phyloP scores from a whole-genome alignment of 30 jellyfish, hydroid and myxozoan genomes.

The Sanderia malayensis region DNA sequence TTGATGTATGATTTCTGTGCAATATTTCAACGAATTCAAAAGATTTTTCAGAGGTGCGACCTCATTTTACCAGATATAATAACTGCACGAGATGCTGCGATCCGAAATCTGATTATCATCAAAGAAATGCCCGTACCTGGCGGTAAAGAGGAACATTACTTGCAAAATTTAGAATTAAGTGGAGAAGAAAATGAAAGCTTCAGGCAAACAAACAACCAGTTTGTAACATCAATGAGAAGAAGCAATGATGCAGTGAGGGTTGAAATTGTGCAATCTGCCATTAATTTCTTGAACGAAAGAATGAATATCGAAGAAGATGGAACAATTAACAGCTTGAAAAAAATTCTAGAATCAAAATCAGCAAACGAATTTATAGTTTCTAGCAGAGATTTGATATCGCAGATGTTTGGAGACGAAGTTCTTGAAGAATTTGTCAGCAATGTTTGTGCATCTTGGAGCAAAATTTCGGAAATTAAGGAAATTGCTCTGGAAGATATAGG shows the following conservation, averaged over 20 bases:
- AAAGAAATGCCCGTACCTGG: constrained; percentile 31
- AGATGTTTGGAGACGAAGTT: too few species aligned
- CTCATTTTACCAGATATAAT: constrained; percentile 35
- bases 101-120: constrained; percentile 23
- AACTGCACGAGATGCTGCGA: constrained; percentile 24
- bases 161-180: constrained; percentile 32
- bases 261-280: constrained; percentile 61
- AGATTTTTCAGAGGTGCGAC: constrained; percentile 11
- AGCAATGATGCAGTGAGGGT: constrained; percentile 38
- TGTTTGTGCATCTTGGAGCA: too few species aligned
- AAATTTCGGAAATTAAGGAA: too few species aligned
- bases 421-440: too few species aligned
- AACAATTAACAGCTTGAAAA: constrained; percentile 27
- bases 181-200: constrained; percentile 9
- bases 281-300: constrained; percentile 17
- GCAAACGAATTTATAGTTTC: constrained; percentile 23
- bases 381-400: too few species aligned
- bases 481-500: too few species aligned
- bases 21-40: constrained; percentile 40
- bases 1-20: constrained; percentile 25
- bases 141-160: too few species aligned
- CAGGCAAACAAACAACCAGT: constrained; percentile 18
- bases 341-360: constrained; percentile 36
- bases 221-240: constrained; percentile 45
- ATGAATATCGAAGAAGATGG: constrained; percentile 49